Percentiles rank a stretch among this genome's conserved stretches.
Evolutionary conservation across 2,113 vertebrate genomes (phyloP).

Genomic region (Balaenoptera acutorostrata): DNA sequence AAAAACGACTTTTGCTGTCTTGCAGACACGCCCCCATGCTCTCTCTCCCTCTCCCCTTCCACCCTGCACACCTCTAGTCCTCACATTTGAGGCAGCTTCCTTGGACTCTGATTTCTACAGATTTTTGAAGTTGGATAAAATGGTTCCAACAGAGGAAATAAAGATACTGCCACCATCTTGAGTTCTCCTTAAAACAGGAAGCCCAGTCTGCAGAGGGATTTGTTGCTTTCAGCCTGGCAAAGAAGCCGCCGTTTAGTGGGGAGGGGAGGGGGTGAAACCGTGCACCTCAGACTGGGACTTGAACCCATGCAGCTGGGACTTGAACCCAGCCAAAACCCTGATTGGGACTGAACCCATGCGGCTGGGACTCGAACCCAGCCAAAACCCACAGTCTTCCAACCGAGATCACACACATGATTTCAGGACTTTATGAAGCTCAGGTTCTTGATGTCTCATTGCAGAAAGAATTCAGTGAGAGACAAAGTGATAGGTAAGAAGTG

Average conservation of each 20-base stretch:
- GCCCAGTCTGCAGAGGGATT: neutral
- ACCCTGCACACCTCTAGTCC: neutral
- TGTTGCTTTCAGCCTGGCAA: neutral
- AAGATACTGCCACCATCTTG: neutral
- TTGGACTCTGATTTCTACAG: neutral
- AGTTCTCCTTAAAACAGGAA: neutral
- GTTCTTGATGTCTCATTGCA: too few species aligned
- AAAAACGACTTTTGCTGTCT: conserved; percentile 65
- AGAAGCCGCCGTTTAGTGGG: neutral
- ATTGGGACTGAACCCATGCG: too few species aligned
- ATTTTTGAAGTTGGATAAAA: neutral
- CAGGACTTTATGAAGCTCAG: too few species aligned
- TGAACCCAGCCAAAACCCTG: too few species aligned
- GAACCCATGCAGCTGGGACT: too few species aligned
- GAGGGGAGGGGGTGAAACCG: neutral
- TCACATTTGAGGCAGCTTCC: neutral
- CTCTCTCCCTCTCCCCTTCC: neutral
- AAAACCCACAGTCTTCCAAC: too few species aligned
- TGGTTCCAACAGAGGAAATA: neutral
- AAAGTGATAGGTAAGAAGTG: too few species aligned
- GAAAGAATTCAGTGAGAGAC: too few species aligned
- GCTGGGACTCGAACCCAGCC: too few species aligned
- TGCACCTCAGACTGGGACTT: too few species aligned
- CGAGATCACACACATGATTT: too few species aligned
- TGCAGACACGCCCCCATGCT: neutral